Conservation (phyloP, 1,140 invertebrate genomes). For the Macrobrachium rosenbergii region DNA sequence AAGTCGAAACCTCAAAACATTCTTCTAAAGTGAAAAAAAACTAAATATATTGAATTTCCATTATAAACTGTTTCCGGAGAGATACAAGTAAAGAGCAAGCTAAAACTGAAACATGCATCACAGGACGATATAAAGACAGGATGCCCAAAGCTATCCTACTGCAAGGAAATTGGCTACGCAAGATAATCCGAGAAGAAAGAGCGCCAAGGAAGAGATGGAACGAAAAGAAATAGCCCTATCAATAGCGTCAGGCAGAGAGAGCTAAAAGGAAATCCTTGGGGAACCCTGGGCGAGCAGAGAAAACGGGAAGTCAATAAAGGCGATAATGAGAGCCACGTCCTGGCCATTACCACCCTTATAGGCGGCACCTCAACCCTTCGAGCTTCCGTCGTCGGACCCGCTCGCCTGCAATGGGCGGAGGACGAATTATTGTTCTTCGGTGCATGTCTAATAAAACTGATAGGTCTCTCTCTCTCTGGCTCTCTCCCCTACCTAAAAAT, state of each 20-base stretch:
- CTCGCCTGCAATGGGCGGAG: background rate
- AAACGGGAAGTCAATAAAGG: constrained; percentile 44
- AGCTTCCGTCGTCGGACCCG: background rate
- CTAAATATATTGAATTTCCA: no score
- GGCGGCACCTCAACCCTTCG: constrained; percentile 24
- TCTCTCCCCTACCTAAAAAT: background rate
- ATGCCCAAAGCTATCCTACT: no score
- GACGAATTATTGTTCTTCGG: background rate
- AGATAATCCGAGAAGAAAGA: no score
- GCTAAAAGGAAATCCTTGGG: background rate
- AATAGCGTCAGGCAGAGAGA: background rate
- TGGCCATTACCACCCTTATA: constrained; percentile 41
- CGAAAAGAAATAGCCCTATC: no score
- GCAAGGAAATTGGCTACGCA: no score
- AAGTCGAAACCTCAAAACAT: no score
- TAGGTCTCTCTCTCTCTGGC: background rate
- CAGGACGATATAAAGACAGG: no score
- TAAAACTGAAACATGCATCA: no score
- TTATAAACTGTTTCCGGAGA: no score
- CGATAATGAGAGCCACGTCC: constrained; percentile 48
- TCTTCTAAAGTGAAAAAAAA: no score
- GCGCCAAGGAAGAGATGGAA: no score
- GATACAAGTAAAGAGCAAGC: no score
- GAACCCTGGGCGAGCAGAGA: constrained; percentile 26
- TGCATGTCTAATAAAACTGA: constrained; percentile 17